These are phyloP conservation scores for Rhynchotus rufescens DNA, from an alignment of 2,797 vertebrate genomes.

Conservation along the genomic window DNA sequence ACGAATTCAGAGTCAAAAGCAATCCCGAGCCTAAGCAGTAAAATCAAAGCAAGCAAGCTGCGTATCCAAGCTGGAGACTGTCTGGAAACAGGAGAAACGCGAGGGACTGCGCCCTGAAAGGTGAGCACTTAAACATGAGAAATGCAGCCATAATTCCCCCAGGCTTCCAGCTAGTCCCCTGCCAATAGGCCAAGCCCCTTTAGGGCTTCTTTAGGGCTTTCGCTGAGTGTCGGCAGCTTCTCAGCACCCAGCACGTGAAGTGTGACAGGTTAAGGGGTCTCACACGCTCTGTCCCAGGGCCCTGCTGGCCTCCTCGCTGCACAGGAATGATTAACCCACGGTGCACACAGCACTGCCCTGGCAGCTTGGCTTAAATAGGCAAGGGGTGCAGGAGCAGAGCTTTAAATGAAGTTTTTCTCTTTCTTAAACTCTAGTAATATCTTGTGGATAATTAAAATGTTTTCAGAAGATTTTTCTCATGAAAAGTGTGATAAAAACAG, in stretches of 20 bases:
- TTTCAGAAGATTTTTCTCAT: not conserved
- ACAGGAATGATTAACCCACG: slow-evolving; percentile 35
- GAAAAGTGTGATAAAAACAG: not conserved
- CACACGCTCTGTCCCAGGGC: slow-evolving; percentile 37
- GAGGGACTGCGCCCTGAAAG: not conserved
- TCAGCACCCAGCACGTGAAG: slow-evolving; percentile 2
- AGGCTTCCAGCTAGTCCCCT: not conserved
- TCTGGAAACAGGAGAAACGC: not conserved
- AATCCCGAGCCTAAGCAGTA: not conserved
- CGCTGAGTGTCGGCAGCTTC: not conserved
- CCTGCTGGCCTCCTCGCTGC: not conserved
- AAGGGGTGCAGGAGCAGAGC: not conserved
- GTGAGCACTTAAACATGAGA: not conserved
- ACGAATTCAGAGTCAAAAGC: not conserved
- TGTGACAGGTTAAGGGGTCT: not conserved
- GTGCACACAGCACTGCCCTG: slow-evolving; percentile 1
- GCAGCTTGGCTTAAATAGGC: not conserved
- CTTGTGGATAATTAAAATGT: not conserved
- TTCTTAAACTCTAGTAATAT: not conserved
- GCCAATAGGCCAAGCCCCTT: slow-evolving; percentile 1
- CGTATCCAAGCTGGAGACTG: not conserved
- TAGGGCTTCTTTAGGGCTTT: slow-evolving; percentile 10
- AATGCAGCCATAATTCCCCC: not conserved
- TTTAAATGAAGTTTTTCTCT: not conserved
- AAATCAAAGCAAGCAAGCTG: not conserved